Evolutionary conservation across 2,113 vertebrate genomes (phyloP).

Genomic region (Saguinus imperator): DNA sequence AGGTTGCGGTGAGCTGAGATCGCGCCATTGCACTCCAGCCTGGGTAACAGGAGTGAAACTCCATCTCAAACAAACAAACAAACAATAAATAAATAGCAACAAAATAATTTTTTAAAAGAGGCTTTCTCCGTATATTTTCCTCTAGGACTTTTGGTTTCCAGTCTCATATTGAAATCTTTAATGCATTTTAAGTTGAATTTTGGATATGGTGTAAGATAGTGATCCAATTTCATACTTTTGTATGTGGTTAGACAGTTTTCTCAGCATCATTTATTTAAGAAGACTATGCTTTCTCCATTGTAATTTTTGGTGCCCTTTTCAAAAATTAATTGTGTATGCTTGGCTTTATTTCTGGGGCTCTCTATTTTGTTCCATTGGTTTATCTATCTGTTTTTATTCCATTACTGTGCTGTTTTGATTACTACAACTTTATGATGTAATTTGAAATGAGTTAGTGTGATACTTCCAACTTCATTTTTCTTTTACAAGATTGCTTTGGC

Average conservation of each 20-base stretch:
- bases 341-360: neutral
- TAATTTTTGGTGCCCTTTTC: neutral
- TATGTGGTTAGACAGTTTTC: neutral
- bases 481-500: neutral
- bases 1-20: too few species aligned
- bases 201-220: neutral
- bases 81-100: too few species aligned
- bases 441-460: neutral
- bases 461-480: neutral
- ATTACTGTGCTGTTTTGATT: neutral
- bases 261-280: neutral
- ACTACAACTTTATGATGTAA: neutral
- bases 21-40: too few species aligned
- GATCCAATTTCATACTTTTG: neutral
- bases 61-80: too few species aligned
- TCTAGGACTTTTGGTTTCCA: neutral
- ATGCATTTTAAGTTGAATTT: neutral
- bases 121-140: neutral
- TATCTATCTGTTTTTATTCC: neutral
- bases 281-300: neutral
- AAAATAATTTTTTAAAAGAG: too few species aligned
- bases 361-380: neutral
- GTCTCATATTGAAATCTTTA: neutral
- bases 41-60: too few species aligned
- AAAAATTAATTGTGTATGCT: neutral